Evolutionary conservation across 1,140 invertebrate species (phyloP), one percentile per base, ranked within the genome.

Genomic region (Diabrotica undecimpunctata): DNA sequence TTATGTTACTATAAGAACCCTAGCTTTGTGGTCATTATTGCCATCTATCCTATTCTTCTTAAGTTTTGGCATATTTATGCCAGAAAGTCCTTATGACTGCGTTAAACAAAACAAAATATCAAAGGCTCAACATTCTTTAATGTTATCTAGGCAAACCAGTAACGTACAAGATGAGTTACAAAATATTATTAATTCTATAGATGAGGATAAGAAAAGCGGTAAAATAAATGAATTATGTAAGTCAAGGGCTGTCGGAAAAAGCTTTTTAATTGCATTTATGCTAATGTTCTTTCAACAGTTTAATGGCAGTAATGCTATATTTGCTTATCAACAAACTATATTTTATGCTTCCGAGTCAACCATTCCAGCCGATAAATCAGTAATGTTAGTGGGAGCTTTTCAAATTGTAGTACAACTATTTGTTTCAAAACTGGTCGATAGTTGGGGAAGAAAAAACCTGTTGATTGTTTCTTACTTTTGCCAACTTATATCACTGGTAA

Each of bases 351-450:
- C 90, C 6, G 83, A 85, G 0, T 84, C 83, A 0, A 53, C 71
- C 0, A 62, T 92, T 0, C 76, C 85, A 12, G 76, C 85, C 0
- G 79, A 82, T 7, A 73, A 87, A n/a, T 85, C 86, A 0, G 86
- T 92, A 0, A 93, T 94, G 60, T 86, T 94, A 36, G 83, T 95
- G 62, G 93, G 90, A 8, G 72, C 81, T n/a, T 87, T 93, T 0
- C 85, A 87, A 79, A 77, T 93, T 2, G 41, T 84, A 0, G 86
- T 90, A 0, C 88, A 88, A 0, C 78, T 79, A 5, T 76, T 88
- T 0, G 88, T 90, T 0, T 87, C 89, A 0, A 65, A 89, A 2
- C 80, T 94, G 9, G 90, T 90, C 13, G 92, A 94, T 73, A 82
- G 84, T 41, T 79, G 88, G 6, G 91, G 92, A 5, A 82, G 93